Base-by-base conservation (phyloP, 2,113 vertebrate genomes). In the Limanda limanda region DNA sequence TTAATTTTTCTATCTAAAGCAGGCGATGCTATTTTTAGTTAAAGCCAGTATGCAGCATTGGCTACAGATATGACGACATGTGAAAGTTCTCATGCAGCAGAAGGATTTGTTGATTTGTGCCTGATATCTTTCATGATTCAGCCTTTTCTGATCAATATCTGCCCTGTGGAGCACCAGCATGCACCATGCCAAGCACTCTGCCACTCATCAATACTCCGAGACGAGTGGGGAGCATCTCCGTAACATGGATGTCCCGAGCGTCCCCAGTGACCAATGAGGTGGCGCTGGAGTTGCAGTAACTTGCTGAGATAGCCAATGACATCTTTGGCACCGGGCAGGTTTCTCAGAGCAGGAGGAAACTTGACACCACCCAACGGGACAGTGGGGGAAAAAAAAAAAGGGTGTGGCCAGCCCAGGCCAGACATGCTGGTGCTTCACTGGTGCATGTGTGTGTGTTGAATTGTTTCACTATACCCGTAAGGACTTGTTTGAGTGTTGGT, bases 321-420 rank as follows among this genome's bases (percentile, higher is more conserved):
- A 82, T 85, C 67, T 74, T 84, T 92, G 91, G 90, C 87, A 91
- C 84, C 20, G 63, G 86, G 91, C 89, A 93, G 88, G 80, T 92
- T 89, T 81, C 21, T 7, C 82, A 84, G 72, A 63, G 79, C 75
- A 5, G 76, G 86, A 75, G 79, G 90, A 89, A 92, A 93, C 87
- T 78, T 58, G 87, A 93, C 87, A 91, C 91, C 83, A 78, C 81
- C 84, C 88, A 82, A 72, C 55, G 85, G 89, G 85, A 81, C 83
- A 70, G 83, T 52, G 48, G 81, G 63, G 74, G 74, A 54, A 86
- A n/a, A 82, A 66, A 78, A 80, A 64, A 82, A 84, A 90, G 91
- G 91, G 92, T 89, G 91, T 84, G 89, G 89, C 68, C 5, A 23
- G 40, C 56, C 55, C 45, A n/a, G 78, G 63, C 68, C 88, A 90